Conservation (phyloP, 1,140 invertebrate genomes). For the Lordiphosa mommai region DNA sequence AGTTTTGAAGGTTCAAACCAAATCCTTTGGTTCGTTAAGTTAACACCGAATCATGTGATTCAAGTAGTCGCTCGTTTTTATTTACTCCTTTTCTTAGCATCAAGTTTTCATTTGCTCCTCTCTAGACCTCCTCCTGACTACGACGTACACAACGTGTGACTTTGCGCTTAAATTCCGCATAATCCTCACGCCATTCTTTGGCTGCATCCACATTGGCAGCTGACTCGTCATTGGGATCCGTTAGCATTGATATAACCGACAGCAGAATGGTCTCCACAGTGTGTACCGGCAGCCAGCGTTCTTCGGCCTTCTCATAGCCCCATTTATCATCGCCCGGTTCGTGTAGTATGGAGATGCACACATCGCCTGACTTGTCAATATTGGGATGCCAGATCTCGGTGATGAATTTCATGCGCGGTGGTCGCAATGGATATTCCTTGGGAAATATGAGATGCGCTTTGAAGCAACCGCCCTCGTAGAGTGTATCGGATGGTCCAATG, state of each 20-base stretch:
- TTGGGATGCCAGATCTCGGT: conserved; percentile 99
- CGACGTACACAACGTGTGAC: conserved; percentile 97
- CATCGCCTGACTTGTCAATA: conserved; percentile 96
- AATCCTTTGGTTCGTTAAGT: no score
- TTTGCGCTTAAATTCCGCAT: conserved; percentile 97
- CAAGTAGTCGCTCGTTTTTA: conserved; percentile 46
- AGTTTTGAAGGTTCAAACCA: no score
- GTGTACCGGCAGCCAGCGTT: conserved; percentile 99
- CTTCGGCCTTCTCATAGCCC: conserved; percentile 97
- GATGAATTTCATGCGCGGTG: conserved; percentile 99
- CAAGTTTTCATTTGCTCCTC: no score
- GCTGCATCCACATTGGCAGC: conserved; percentile 99
- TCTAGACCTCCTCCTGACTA: conserved; percentile 80
- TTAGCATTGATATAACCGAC: conserved; percentile 99
- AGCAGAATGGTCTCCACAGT: conserved; percentile 99
- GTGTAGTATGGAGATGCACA: conserved; percentile 99
- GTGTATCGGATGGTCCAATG: conserved; percentile 98
- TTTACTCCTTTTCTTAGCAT: conserved; percentile 13
- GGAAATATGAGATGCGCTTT: conserved; percentile 97
- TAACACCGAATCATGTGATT: background rate
- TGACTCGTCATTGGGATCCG: conserved; percentile 99
- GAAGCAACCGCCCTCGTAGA: conserved; percentile 99
- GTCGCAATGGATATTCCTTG: conserved; percentile 98
- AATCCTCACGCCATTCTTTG: conserved; percentile 86
- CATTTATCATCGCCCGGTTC: conserved; percentile 99